A percentile compares a stretch with the other conserved stretches of the same genome.
These are phyloP conservation scores for Cyclargus thomasi DNA, from an alignment of 1,140 invertebrate species.

Conservation along the genomic window DNA sequence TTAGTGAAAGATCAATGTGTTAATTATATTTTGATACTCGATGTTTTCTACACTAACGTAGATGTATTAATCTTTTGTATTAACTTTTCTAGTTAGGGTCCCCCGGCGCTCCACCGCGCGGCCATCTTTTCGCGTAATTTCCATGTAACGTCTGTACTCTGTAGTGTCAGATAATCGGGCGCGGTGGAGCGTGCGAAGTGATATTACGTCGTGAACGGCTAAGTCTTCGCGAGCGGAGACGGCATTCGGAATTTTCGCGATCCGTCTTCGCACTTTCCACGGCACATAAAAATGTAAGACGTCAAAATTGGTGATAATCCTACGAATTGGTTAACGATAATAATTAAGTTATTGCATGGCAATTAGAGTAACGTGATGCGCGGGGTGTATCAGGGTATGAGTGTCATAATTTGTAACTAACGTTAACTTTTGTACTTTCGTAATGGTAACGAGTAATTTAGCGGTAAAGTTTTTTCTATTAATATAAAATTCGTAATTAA, in stretches of 20 bases:
- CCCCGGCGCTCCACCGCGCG: slow-evolving; percentile 47
- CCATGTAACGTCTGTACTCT: slow-evolving; percentile 17
- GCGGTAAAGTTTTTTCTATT: slow-evolving; percentile 69
- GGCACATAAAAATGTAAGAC: background rate
- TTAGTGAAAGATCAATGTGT: slow-evolving; percentile 72
- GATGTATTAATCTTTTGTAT: slow-evolving; percentile 65
- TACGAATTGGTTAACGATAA: slow-evolving; percentile 73
- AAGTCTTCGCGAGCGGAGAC: slow-evolving; percentile 2
- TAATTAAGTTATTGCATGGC: slow-evolving; percentile 71
- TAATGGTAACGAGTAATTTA: slow-evolving; percentile 67
- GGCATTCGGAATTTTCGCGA: background rate
- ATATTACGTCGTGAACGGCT: slow-evolving; percentile 32
- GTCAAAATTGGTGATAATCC: slow-evolving; percentile 65
- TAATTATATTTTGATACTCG: slow-evolving; percentile 75
- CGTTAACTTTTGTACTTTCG: slow-evolving; percentile 69
- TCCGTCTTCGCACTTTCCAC: background rate
- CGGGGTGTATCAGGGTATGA: slow-evolving; percentile 76
- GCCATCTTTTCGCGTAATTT: slow-evolving; percentile 19
- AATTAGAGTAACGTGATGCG: slow-evolving; percentile 69
- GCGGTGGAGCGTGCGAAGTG: slow-evolving; percentile 43
- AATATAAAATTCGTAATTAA: slow-evolving; percentile 65
- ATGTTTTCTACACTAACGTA: slow-evolving; percentile 70
- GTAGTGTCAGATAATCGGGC: slow-evolving; percentile 36
- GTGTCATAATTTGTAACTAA: slow-evolving; percentile 72
- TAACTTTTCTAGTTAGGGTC: slow-evolving; percentile 58